Base-by-base conservation (phyloP, 1,140 invertebrate species). In the Apocrypta bakeri region DNA sequence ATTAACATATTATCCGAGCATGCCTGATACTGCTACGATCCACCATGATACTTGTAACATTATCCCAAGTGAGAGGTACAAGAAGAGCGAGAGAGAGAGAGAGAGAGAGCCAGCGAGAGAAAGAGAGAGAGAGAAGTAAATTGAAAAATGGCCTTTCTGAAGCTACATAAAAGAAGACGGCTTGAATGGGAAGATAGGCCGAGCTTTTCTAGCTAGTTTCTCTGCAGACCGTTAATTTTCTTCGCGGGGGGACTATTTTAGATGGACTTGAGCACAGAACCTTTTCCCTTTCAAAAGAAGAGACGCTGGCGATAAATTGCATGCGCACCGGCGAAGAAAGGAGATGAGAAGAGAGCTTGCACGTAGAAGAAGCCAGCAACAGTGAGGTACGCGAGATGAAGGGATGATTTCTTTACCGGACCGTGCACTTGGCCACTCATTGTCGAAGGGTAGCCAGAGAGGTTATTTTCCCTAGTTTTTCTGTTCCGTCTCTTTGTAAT, bases 301-400 rank as follows among this genome's bases (percentile, higher is more conserved):
- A 14, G 24, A 11, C 8, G 24, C 77, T 21, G 33, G 25, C 72
- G 72, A 80, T 80, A 64, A 80, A 80, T 80, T 42, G 66, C 69
- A 64, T 63, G 29, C 33, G 31, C 68, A 14, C 29, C n/a, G 42
- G 42, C 29, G 12, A 68, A 78, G 63, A 78, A 78, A 79, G 75
- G 21, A 1, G 29, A 29, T 11, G 12, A 68, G 40, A 68, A 63
- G 21, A n/a, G 63, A 69, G 33, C 76, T 78, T 66, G 24, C 61
- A 56, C 11, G 27, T 61, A 29, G 27, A 75, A 66, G 73, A n/a
- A 25, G 33, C 21, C 37, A 12, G 27, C 21, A 29, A 14, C 29
- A 71, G n/a, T 14, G 63, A 76, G 75, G 1, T 69, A 37, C 17
- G 68, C 64, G 48, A 8, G 29, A 37, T 17, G 63, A 42, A 69